Evolutionary conservation across 2,888 invertebrate species (phyloP).

Genomic region (Itoplectis maculator): DNA sequence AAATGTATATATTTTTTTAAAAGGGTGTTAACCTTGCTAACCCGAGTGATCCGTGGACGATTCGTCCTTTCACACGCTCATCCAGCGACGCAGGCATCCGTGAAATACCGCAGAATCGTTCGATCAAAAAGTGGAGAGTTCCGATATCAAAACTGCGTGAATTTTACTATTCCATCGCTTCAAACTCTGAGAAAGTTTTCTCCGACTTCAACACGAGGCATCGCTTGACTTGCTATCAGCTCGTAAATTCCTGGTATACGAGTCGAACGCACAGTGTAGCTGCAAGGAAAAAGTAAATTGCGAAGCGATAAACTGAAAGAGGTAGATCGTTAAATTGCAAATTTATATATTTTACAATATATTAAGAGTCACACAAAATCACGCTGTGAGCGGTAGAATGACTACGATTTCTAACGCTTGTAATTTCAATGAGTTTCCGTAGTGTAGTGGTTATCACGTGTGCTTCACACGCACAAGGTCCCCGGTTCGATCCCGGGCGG

Average conservation of each 20-base stretch:
- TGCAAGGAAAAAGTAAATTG: background rate
- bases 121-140: constrained; percentile 11
- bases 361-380: background rate
- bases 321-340: background rate
- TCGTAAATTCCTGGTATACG: background rate
- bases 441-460: constrained; percentile 93
- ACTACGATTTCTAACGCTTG: background rate
- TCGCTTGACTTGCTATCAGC: constrained; percentile 1
- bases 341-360: background rate
- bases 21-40: constrained; percentile 10
- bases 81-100: constrained; percentile 27
- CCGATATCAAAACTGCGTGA: constrained; percentile 11
- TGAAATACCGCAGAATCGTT: constrained; percentile 51
- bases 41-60: background rate
- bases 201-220: background rate
- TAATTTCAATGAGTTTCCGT: constrained; percentile 86
- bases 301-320: background rate
- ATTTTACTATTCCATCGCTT: constrained; percentile 16
- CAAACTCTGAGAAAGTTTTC: background rate
- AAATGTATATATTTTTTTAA: background rate
- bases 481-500: constrained; percentile 81
- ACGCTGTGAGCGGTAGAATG: background rate
- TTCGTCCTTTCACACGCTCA: constrained; percentile 53
- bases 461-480: constrained; percentile 91
- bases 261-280: background rate